Conservation (phyloP, 2,888 invertebrate species). For the Crematogaster levior region DNA sequence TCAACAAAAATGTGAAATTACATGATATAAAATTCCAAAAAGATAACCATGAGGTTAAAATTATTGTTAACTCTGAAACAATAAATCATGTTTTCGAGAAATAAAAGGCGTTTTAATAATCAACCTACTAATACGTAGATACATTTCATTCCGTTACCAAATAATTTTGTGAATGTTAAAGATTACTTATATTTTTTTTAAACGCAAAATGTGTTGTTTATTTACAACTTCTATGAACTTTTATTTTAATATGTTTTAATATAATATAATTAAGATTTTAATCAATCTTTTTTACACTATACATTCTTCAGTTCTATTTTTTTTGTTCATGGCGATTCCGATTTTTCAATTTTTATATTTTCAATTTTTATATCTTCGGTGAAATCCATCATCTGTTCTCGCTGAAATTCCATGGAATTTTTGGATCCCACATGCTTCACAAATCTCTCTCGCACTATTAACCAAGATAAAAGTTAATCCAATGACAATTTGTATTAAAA, state of each 20-base stretch:
- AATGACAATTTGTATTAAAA: slow-evolving; percentile 27
- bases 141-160: not conserved
- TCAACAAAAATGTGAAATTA: slow-evolving; percentile 60
- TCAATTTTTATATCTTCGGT: slow-evolving; percentile 76
- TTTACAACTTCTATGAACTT: slow-evolving; percentile 32
- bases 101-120: slow-evolving; percentile 41
- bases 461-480: not conserved
- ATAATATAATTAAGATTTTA: not conserved
- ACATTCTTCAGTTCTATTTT: slow-evolving; percentile 1
- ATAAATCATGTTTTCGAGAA: slow-evolving; percentile 71
- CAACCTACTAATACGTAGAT: not conserved
- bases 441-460: slow-evolving; percentile 74
- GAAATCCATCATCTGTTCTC: slow-evolving; percentile 77
- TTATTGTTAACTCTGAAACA: slow-evolving; percentile 66
- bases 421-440: not conserved
- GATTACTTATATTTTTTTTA: too few species aligned
- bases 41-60: slow-evolving; percentile 64
- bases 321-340: not conserved
- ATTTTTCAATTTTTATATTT: slow-evolving; percentile 69
- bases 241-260: not conserved
- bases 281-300: not conserved
- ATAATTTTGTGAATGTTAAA: too few species aligned
- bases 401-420: not conserved
- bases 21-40: slow-evolving; percentile 55
- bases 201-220: slow-evolving; percentile 39